A percentile compares a stretch with the other conserved stretches of the same genome.
These are phyloP conservation scores for Calidris pygmaea DNA, from an alignment of 2,113 vertebrate genomes.

Conservation along the genomic window DNA sequence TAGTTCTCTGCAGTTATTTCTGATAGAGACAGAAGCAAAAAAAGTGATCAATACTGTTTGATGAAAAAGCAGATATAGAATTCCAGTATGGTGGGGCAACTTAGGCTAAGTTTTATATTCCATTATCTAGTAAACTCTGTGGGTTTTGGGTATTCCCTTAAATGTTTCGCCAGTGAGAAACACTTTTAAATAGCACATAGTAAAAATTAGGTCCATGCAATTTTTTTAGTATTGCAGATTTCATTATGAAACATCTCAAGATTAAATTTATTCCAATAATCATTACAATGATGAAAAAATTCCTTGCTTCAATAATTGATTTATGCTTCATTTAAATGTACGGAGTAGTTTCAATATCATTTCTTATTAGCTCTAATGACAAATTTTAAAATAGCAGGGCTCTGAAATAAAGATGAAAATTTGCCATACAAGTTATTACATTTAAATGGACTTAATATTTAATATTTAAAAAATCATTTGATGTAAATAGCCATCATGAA, in stretches of 20 bases:
- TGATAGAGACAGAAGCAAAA: neutral
- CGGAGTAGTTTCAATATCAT: constrained; percentile 79
- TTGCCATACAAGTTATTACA: constrained; percentile 82
- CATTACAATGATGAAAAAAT: constrained; percentile 83
- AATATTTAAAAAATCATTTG: constrained; percentile 87
- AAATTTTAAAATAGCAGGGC: constrained; percentile 80
- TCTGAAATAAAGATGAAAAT: constrained; percentile 84
- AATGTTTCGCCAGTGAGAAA: constrained; percentile 34
- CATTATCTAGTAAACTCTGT: neutral
- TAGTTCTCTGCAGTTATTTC: neutral
- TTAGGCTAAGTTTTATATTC: constrained; percentile 22
- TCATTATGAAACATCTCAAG: constrained; percentile 77
- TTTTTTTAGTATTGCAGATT: constrained; percentile 74
- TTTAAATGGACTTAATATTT: constrained; percentile 86
- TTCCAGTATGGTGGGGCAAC: constrained; percentile 22
- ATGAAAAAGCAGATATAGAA: constrained; percentile 38
- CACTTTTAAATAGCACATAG: constrained; percentile 52
- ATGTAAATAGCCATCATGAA: constrained; percentile 84
- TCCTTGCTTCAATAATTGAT: constrained; percentile 85
- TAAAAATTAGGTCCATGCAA: constrained; percentile 70
- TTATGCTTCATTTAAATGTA: constrained; percentile 87
- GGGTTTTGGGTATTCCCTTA: neutral
- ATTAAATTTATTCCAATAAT: constrained; percentile 84
- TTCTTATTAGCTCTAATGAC: constrained; percentile 84
- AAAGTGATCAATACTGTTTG: neutral